Evolutionary conservation across 2,888 invertebrate genomes (phyloP).

Genomic region (Tetragonisca angustula): DNA sequence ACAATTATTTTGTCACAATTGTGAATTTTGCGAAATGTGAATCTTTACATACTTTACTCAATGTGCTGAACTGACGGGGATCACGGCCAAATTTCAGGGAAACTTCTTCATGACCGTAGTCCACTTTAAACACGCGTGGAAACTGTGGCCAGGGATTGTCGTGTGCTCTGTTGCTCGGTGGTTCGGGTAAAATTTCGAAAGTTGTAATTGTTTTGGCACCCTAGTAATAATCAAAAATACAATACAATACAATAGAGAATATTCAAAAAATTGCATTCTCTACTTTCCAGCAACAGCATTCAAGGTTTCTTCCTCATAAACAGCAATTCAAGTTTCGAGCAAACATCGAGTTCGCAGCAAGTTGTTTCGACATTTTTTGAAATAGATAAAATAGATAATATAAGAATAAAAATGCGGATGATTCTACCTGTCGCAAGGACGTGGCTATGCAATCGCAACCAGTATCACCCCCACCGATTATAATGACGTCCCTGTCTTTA

Average conservation of each 20-base stretch:
- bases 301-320: background rate
- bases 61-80: slow-evolving; percentile 96
- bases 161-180: slow-evolving; percentile 90
- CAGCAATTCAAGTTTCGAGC: background rate
- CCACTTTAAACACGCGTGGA: slow-evolving; percentile 97
- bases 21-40: too few relatives aligned
- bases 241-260: background rate
- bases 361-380: background rate
- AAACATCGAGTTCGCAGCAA: background rate
- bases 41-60: slow-evolving; percentile 89
- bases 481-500: slow-evolving; percentile 96
- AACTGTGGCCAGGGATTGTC: slow-evolving; percentile 99
- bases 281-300: background rate
- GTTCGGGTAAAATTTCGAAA: slow-evolving; percentile 98
- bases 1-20: too few relatives aligned
- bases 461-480: slow-evolving; percentile 95
- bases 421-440: slow-evolving; percentile 90
- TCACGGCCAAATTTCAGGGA: slow-evolving; percentile 92
- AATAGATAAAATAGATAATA: background rate
- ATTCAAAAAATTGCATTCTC: background rate
- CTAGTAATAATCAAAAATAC: slow-evolving; percentile 81
- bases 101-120: slow-evolving; percentile 99
- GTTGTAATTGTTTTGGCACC: slow-evolving; percentile 97
- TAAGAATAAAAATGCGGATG: background rate
- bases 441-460: slow-evolving; percentile 99